Evolutionary conservation across 2,888 invertebrate genomes (phyloP), one percentile per base, ranked within the genome.

Genomic region (Linnaemya vulpina): DNA sequence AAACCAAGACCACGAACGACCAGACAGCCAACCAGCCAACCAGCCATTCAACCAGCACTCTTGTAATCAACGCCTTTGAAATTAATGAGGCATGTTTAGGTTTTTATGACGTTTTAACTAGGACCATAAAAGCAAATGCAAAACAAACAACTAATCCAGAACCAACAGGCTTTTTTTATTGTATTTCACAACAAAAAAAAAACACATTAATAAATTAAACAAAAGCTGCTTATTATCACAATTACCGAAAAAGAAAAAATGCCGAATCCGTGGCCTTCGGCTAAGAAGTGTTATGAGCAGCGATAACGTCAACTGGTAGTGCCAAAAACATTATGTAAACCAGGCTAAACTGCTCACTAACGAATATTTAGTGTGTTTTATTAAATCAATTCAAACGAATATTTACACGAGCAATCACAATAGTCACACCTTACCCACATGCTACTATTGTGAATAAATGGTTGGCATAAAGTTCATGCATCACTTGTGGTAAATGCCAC

Each of bases 81-180:
- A 92, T 91, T 92, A 92, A 92, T 91, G 92, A 91, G 90, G 88
- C 92, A 90, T 92, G 90, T 90, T 92, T 89, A 87, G 91, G 89
- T 89, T 92, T 91, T 92, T 92, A 92, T 92, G 90, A 91, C 92
- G 90, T 91, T 92, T 92, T 91, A 92, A 92, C 92, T 91, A 90
- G 91, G 90, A 89, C 78, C 53, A 85, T 90, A 91, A 91, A 89
- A 76, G 58, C 74, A 65, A 82, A 79, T 62, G 43, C 49, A 67
- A 71, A 84, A 78, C 58, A 73, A 76, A 62, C 78, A 53, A 51
- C 75, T 73, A 70, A 65, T 71, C 81, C 49, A 68, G 51, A 60
- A 67, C 77, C 35, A 40, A 71, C 55, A 68, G 67, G 58, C 43
- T 76, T 70, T 75, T n/a, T n/a, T n/a, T n/a, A n/a, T n/a, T n/a